phyloP scores from a whole-genome alignment of 2,797 vertebrate species.

The Rhynchonycteris naso region DNA sequence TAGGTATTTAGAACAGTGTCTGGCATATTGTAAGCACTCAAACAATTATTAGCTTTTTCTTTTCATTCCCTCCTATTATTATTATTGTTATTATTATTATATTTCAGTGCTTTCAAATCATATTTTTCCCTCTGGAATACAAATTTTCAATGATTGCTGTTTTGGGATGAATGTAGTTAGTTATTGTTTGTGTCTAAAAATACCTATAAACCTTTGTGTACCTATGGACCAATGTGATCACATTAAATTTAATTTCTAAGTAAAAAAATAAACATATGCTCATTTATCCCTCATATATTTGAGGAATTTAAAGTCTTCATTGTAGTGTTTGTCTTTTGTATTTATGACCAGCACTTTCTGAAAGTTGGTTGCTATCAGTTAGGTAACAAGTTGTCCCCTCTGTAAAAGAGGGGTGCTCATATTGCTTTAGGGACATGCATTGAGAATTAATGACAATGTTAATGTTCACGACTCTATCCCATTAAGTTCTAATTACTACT shows the following conservation, averaged over 20 bases:
- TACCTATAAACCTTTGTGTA: no score
- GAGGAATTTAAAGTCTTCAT: not conserved
- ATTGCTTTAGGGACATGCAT: constrained; percentile 15
- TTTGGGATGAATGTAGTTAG: not conserved
- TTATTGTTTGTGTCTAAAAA: not conserved
- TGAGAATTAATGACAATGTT: constrained; percentile 65
- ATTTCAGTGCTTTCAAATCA: not conserved
- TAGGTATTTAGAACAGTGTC: not conserved
- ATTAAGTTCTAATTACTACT: constrained; percentile 56
- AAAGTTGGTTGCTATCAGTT: not conserved
- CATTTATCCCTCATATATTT: not conserved
- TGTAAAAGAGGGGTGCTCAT: not conserved
- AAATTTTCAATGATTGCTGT: not conserved
- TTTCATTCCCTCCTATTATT: not conserved
- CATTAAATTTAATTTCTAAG: no score
- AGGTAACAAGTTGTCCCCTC: not conserved
- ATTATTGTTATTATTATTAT: not conserved
- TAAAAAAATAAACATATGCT: not conserved
- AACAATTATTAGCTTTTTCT: not conserved
- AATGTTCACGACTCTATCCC: constrained; percentile 50
- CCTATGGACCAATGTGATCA: no score
- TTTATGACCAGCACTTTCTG: not conserved
- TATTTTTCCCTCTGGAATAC: constrained; percentile 3
- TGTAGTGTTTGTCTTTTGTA: not conserved
- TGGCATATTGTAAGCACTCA: not conserved